Percentiles rank a stretch among this genome's conserved stretches.
Evolutionary conservation across 1,140 invertebrate genomes (phyloP).

Genomic region (Aphidius ervi): DNA sequence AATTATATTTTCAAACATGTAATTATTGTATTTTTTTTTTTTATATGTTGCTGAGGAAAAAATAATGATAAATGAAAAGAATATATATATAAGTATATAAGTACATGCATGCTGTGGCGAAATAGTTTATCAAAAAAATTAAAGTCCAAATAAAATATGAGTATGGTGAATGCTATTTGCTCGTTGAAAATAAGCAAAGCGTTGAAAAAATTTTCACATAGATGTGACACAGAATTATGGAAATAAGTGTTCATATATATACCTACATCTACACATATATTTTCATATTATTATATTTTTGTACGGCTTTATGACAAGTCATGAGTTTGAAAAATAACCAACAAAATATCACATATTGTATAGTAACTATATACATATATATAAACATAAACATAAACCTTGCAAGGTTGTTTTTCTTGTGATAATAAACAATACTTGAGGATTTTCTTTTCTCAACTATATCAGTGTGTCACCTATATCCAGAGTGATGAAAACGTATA

Average conservation of each 20-base stretch:
- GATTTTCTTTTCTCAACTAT: conserved; percentile 7
- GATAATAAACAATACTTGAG: conserved; percentile 24
- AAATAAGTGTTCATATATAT: neutral
- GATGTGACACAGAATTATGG: too few species aligned
- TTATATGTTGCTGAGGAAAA: neutral
- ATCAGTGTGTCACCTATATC: neutral
- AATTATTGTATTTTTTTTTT: neutral
- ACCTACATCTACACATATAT: neutral
- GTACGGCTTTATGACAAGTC: conserved; percentile 24
- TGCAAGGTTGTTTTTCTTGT: conserved; percentile 17
- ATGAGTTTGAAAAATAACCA: conserved; percentile 25
- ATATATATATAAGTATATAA: too few species aligned
- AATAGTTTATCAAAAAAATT: conserved; percentile 18
- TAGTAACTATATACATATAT: too few species aligned
- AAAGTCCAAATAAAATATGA: conserved; percentile 24
- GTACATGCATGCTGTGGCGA: neutral
- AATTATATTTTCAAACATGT: neutral
- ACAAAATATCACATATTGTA: conserved; percentile 19
- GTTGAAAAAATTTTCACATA: conserved; percentile 18
- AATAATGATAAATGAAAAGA: neutral
- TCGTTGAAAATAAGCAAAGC: conserved; percentile 21
- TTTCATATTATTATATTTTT: too few species aligned
- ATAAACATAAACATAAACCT: conserved; percentile 18
- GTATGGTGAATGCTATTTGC: conserved; percentile 20
- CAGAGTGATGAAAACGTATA: neutral